Base-by-base conservation (phyloP, 2,797 vertebrate genomes). In the Gephyroberyx darwinii region DNA sequence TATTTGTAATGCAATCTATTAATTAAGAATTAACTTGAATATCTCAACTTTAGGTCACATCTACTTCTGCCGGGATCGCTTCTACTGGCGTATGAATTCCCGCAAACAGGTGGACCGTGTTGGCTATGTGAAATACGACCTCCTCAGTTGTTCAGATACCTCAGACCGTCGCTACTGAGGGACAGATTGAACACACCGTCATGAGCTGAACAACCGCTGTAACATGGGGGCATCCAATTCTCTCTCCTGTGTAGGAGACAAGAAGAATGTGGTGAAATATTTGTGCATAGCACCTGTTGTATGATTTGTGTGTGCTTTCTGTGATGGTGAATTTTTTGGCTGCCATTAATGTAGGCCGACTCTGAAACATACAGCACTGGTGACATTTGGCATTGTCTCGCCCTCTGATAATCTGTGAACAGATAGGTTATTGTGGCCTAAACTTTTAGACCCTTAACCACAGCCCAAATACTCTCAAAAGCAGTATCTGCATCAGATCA, bases 21-120 rank as follows among this genome's bases (percentile, higher is more conserved):
- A 0, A 9, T 59, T 54, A 14, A 59, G 17, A 33, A 35, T 13
- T 41, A 37, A 65, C 55, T 54, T 65, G 0, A 39, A 70, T 82
- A n/a, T 77, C 74, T 82, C 47, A 60, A 37, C 69, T 86, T 54
- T 56, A 99, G 98, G 90, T 69, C 90, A 95, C 84, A 93, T 88
- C 65, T 94, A 98, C 90, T 99, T 99, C 92, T 98, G 96, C 85
- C 90, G 82, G 13, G 92, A 94, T 10, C 85, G 76, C 31, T 98
- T 95, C 93, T 99, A 93, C 92, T 98, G 97, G 97, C 94, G 95
- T 4, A 94, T 98, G 95, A 97, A 92, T 8, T 91, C 87, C 0
- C 88, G 59, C 20, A 88, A 87, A 17, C 95, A 97, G 86, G 94
- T 96, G 89, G 95, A 96, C 78, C 93, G 93, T 47, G 95, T 99